Evolutionary conservation across 53 echinoderm and acorn worm species (phyloP).

Genomic region (Actinopyga echinites): DNA sequence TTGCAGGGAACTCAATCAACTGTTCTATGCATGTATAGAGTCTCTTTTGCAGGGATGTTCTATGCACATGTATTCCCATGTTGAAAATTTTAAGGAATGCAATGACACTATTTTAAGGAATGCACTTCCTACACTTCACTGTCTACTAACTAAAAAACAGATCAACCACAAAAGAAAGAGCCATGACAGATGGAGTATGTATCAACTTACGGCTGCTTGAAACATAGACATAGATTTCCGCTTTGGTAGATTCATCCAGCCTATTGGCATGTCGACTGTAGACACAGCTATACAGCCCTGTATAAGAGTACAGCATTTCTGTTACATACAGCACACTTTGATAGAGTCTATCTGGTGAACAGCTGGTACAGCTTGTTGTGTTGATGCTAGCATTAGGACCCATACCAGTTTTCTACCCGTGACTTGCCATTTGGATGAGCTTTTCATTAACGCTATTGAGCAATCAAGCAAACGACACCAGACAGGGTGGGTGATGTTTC

Average conservation of each 20-base stretch:
- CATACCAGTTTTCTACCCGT: too few species aligned
- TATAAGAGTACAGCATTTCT: slow-evolving; percentile 47
- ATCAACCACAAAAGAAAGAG: background rate
- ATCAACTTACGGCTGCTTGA: slow-evolving; percentile 56
- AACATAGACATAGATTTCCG: slow-evolving; percentile 67
- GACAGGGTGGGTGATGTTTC: too few species aligned
- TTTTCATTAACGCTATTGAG: too few species aligned
- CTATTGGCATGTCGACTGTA: slow-evolving; percentile 73
- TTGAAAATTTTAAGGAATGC: too few species aligned
- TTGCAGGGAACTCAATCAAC: too few species aligned
- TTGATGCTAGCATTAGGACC: background rate
- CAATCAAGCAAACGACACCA: too few species aligned
- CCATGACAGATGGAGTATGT: background rate
- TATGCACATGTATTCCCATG: too few species aligned
- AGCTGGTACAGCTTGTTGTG: background rate
- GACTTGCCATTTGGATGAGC: too few species aligned
- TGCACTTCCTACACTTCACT: background rate
- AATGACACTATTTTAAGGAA: too few species aligned
- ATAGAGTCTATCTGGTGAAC: background rate
- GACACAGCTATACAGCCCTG: slow-evolving; percentile 70
- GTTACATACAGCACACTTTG: slow-evolving; percentile 55
- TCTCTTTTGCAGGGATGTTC: too few species aligned
- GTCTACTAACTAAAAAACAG: background rate
- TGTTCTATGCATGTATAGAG: too few species aligned
- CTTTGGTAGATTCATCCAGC: slow-evolving; percentile 50